Evolutionary conservation across 1,140 invertebrate species (phyloP).

Genomic region (Pemphigus obesinymphae): DNA sequence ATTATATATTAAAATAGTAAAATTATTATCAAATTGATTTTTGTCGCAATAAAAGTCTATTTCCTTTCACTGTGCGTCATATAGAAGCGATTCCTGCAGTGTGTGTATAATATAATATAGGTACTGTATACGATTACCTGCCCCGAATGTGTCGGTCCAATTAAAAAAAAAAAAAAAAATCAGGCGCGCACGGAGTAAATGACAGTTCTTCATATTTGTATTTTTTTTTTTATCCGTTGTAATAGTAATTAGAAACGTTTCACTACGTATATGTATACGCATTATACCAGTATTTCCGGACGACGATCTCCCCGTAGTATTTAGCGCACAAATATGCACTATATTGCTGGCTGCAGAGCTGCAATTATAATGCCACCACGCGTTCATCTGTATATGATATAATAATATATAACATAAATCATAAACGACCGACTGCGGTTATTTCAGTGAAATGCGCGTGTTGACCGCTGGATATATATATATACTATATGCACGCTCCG

Average conservation of each 20-base stretch:
- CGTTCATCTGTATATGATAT: neutral
- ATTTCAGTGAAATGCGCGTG: too few species aligned
- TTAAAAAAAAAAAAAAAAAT: neutral
- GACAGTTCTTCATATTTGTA: conserved; percentile 7
- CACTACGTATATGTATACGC: too few species aligned
- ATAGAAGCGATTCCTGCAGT: too few species aligned
- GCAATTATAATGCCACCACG: neutral
- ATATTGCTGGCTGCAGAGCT: too few species aligned
- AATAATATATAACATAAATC: neutral
- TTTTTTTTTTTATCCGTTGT: neutral
- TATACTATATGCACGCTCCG: too few species aligned
- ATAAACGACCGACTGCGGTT: too few species aligned
- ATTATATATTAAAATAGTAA: too few species aligned
- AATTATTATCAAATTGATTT: too few species aligned
- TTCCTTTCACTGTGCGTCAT: too few species aligned
- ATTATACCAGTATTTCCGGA: conserved; percentile 23
- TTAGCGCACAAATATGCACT: too few species aligned
- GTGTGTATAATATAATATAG: neutral
- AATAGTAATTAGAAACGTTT: conserved; percentile 6
- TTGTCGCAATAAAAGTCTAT: neutral
- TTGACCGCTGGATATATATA: too few species aligned
- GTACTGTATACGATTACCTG: too few species aligned
- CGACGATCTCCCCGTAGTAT: neutral
- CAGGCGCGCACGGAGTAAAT: neutral
- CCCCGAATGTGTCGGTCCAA: neutral